Evolutionary conservation across 2,888 invertebrate species (phyloP).

Genomic region (Sepioteuthis lessoniana): DNA sequence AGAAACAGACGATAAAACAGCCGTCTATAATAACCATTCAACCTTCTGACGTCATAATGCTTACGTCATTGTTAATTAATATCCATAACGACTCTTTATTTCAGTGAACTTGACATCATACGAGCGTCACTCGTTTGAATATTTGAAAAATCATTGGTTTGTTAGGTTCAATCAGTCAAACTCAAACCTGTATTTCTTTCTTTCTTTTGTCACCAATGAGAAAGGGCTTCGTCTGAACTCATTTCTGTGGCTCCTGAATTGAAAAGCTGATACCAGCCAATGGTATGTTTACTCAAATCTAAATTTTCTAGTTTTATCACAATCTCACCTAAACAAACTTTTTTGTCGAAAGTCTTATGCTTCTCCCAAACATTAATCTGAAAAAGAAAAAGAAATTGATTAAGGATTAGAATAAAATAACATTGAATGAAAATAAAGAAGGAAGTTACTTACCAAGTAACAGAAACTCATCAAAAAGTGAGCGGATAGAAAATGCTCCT

Average conservation of each 20-base stretch:
- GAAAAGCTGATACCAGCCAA: slow-evolving; percentile 93
- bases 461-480: no score
- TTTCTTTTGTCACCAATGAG: slow-evolving; percentile 58
- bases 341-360: slow-evolving; percentile 82
- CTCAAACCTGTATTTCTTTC: neutral
- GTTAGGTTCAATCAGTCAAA: no score
- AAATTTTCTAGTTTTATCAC: slow-evolving; percentile 89
- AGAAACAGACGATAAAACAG: neutral
- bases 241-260: slow-evolving; percentile 75
- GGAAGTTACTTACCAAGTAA: no score
- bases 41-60: neutral
- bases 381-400: slow-evolving; percentile 46
- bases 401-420: no score
- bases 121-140: no score
- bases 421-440: no score
- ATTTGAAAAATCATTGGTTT: neutral
- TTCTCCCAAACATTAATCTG: slow-evolving; percentile 91
- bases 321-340: slow-evolving; percentile 84
- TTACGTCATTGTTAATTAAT: neutral
- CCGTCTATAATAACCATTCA: neutral
- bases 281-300: slow-evolving; percentile 85
- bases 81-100: neutral
- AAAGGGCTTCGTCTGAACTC: slow-evolving; percentile 68
- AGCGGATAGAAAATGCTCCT: no score
- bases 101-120: neutral